Percentiles rank a stretch among this genome's conserved stretches.
Evolutionary conservation across 2,888 invertebrate genomes (phyloP).

Genomic region (Escarpia spicata): DNA sequence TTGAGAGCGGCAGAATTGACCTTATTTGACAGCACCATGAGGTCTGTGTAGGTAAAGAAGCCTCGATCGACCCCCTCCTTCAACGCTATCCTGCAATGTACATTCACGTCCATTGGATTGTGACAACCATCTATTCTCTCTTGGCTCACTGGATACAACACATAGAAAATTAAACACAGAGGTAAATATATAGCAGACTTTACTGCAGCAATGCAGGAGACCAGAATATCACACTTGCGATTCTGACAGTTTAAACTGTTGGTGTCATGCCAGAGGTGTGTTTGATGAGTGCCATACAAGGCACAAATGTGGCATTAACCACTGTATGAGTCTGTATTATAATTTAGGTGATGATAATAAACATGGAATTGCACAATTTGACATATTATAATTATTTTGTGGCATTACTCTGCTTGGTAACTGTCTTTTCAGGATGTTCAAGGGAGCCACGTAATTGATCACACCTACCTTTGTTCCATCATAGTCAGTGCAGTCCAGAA

Average conservation of each 20-base stretch:
- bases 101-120: background rate
- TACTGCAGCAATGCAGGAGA: background rate
- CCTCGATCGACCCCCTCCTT: slow-evolving; percentile 31
- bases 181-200: background rate
- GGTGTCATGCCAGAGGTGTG: too few relatives aligned
- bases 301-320: too few relatives aligned
- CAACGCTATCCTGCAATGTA: slow-evolving; percentile 36
- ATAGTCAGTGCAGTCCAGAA: background rate
- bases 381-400: too few relatives aligned
- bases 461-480: background rate
- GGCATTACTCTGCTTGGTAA: too few relatives aligned
- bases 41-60: slow-evolving; percentile 34
- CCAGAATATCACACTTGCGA: background rate
- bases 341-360: too few relatives aligned
- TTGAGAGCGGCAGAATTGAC: background rate
- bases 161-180: background rate
- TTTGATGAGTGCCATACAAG: too few relatives aligned
- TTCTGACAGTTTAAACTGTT: background rate
- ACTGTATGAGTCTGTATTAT: too few relatives aligned
- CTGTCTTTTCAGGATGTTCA: background rate
- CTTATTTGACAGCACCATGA: slow-evolving; percentile 24
- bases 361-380: too few relatives aligned
- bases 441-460: background rate
- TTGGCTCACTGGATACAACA: background rate
- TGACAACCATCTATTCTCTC: background rate